Evolutionary conservation across 2,113 vertebrate genomes (phyloP).

Genomic region (Siphamia tubifer): DNA sequence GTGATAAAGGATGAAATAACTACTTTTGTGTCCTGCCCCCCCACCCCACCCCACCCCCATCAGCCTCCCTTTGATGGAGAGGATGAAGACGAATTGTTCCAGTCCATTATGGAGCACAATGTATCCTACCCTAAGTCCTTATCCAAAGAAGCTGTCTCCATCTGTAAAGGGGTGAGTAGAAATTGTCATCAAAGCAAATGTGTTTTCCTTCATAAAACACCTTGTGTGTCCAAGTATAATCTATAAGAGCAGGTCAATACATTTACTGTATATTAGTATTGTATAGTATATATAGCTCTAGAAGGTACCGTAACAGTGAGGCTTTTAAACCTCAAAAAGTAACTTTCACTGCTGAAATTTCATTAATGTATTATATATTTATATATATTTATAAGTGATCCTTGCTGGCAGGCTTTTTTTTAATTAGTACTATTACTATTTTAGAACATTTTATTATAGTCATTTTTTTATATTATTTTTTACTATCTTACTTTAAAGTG

Average conservation of each 20-base stretch:
- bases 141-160: slow-evolving; percentile 96
- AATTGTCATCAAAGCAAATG: background rate
- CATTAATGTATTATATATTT: too few relatives aligned
- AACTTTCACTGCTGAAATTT: too few relatives aligned
- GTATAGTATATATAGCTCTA: too few relatives aligned
- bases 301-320: too few relatives aligned
- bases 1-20: background rate
- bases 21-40: background rate
- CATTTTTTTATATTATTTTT: too few relatives aligned
- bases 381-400: too few relatives aligned
- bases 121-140: slow-evolving; percentile 94
- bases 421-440: too few relatives aligned
- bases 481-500: too few relatives aligned
- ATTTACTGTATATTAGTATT: background rate
- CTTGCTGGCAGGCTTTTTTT: too few relatives aligned
- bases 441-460: too few relatives aligned
- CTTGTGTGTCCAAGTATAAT: background rate
- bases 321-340: too few relatives aligned
- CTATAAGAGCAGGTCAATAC: background rate
- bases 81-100: slow-evolving; percentile 96
- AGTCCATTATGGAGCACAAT: slow-evolving; percentile 98
- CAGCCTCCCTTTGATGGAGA: slow-evolving; percentile 98
- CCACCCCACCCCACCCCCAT: too few relatives aligned
- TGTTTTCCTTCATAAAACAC: background rate
- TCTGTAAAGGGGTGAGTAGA: slow-evolving; percentile 95